phyloP scores from a whole-genome alignment of 2,888 invertebrate species.

The Onthophagus sagittarius region DNA sequence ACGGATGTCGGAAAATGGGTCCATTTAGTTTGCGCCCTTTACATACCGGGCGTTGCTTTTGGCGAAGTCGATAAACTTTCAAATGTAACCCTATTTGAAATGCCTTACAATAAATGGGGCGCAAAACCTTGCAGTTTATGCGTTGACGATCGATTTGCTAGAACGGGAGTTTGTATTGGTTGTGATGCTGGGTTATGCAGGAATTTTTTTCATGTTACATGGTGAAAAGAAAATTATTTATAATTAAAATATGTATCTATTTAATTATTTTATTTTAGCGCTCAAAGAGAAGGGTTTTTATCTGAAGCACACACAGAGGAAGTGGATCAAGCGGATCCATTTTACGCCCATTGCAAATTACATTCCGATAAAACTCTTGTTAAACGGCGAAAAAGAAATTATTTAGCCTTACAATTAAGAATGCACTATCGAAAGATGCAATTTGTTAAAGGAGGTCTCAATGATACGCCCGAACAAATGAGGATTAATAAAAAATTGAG shows the following conservation, averaged over 20 bases:
- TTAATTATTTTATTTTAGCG: constrained; percentile 64
- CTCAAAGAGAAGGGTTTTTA: constrained; percentile 87
- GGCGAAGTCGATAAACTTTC: constrained; percentile 90
- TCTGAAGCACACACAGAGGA: constrained; percentile 91
- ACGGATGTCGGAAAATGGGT: constrained; percentile 98
- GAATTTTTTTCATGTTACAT: constrained; percentile 96
- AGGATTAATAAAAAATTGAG: constrained; percentile 77
- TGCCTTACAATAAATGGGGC: constrained; percentile 97
- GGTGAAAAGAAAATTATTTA: constrained; percentile 54
- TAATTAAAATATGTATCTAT: not conserved
- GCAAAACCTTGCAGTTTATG: constrained; percentile 89
- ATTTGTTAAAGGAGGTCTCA: constrained; percentile 59
- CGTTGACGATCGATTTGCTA: constrained; percentile 77
- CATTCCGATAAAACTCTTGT: constrained; percentile 90
- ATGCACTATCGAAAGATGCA: constrained; percentile 64
- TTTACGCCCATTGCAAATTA: constrained; percentile 93
- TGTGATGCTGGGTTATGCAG: constrained; percentile 99
- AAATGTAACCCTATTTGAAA: constrained; percentile 92
- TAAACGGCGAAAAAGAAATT: constrained; percentile 76
- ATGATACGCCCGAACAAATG: constrained; percentile 64
- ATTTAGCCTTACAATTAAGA: constrained; percentile 80
- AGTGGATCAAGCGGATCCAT: constrained; percentile 91
- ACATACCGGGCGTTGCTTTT: constrained; percentile 95
- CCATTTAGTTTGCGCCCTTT: constrained; percentile 94
- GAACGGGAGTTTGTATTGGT: constrained; percentile 93